Base-by-base conservation (phyloP, 2,797 vertebrate genomes). In the Alcedo atthis region DNA sequence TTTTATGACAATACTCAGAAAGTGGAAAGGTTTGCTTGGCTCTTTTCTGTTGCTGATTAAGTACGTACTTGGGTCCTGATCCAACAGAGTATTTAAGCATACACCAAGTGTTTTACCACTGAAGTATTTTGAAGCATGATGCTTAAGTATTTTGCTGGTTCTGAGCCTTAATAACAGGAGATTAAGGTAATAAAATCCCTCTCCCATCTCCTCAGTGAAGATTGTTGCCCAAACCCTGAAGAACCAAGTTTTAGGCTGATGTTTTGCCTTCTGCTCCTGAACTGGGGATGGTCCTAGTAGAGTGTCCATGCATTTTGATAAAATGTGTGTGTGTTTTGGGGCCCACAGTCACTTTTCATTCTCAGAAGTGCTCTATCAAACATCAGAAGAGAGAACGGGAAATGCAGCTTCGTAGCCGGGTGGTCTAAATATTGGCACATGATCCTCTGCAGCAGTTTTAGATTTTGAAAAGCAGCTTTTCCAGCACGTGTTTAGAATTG, bases 381-480 rank as follows among this genome's bases (percentile, higher is more conserved):
- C 45, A 71, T 64, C 42, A 74, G 75, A 88, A 87, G 37, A 80
- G 75, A 77, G 76, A 92, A 85, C 40, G 86, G 54, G 80, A 82
- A 93, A 80, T 74, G 26, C 53, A 71, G 81, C 63, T 73, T 90
- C 53, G 16, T 69, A 85, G 86, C 84, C 0, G 81, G 85, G 92
- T 96, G 95, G 92, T 95, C 94, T 90, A 86, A 91, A 93, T 73
- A 88, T 82, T 92, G 90, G 89, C 86, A 82, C 57, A 76, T 85
- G 81, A 94, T 90, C 76, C 62, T 90, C 66, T 93, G 90, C 90
- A 96, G 89, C 92, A 95, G 89, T 93, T 95, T 94, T 85, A 93
- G 90, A 93, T 96, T 95, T 92, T 83, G 90, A 95, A 96, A 95
- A 95, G 90, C 89, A 92, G 92, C 81, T 95, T 95, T 96, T 92